Evolutionary conservation across 2,797 vertebrate genomes (phyloP), one percentile per base, ranked within the genome.

Genomic region (Anas flavirostris): DNA sequence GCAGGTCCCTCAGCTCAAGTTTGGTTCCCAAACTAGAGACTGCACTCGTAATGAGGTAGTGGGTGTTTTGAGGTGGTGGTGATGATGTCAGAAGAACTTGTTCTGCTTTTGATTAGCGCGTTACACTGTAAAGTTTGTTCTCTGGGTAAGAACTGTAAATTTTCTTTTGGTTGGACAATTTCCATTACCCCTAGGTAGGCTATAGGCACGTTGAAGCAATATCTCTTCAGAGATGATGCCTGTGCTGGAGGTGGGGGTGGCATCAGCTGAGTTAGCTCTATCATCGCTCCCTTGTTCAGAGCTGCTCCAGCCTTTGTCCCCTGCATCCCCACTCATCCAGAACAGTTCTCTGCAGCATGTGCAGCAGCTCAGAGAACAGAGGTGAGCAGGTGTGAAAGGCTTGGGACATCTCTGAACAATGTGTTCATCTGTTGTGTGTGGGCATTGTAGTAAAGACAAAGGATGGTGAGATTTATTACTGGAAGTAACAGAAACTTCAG

Each of bases 391-490:
- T 60, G 46, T 35, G 79, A 80, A 68, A 60, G 52, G 52, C 53
- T 67, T 55, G 35, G 69, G 58, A 21, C 3, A 1, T 50, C 72
- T 73, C 79, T 74, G 56, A 59, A n/a, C 41, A 26, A 46, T 58
- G 19, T 63, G 48, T 35, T 72, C 85, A 25, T 92, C 91, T 90
- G 48, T 82, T 76, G 43, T 7, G 15, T 19, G 62, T 64, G 31
- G 37, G 29, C 3, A 1, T 77, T 66, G 43, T 39, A 28, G 44
- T 29, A 53, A 94, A 83, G 87, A 74, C 81, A 87, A 92, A 92
- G 75, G 77, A 79, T 73, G 77, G 72, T 64, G 63, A 94, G 50
- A 89, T 94, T 92, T 89, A 81, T 89, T 92, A 23, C 56, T 53
- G 77, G 72, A 89, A 77, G 55, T 82, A 89, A 88, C 16, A 79